Conservation (phyloP, 1,140 invertebrate genomes). For the Chlorops oryzae region DNA sequence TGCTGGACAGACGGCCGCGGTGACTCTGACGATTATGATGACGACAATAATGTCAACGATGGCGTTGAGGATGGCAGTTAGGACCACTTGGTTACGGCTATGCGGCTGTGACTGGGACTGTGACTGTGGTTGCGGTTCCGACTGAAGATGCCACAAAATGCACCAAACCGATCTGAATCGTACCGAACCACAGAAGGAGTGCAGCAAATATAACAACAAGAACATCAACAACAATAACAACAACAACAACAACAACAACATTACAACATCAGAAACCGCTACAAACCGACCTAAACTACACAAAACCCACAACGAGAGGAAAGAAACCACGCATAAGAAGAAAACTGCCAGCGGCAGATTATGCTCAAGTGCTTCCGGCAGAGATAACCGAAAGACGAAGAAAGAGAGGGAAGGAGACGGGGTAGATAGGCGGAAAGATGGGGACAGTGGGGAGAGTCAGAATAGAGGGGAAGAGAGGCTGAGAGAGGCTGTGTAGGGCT, state of each 20-base stretch:
- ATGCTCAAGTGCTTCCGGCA: constrained; percentile 46
- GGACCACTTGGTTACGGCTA: constrained; percentile 7
- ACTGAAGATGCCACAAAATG: too few relatives aligned
- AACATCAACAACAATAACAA: too few relatives aligned
- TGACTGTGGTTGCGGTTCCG: constrained; percentile 27
- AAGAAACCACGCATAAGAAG: constrained; percentile 34
- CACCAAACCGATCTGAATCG: too few relatives aligned
- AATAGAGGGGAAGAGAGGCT: background rate
- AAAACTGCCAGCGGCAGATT: constrained; percentile 36
- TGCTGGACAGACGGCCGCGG: too few relatives aligned
- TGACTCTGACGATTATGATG: too few relatives aligned
- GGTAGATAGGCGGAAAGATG: background rate
- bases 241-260: constrained; percentile 34
- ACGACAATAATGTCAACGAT: too few relatives aligned
- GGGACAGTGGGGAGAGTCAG: background rate
- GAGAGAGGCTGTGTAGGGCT: too few relatives aligned
- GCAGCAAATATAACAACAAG: too few relatives aligned
- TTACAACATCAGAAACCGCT: constrained; percentile 1
- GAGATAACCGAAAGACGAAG: constrained; percentile 2
- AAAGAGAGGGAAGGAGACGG: background rate
- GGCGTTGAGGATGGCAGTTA: background rate
- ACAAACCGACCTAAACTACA: constrained; percentile 12
- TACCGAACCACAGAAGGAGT: too few relatives aligned
- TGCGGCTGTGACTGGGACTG: background rate
- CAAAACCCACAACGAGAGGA: constrained; percentile 46